Conservation (phyloP, 1,140 invertebrate species). For the Magallana angulata region DNA sequence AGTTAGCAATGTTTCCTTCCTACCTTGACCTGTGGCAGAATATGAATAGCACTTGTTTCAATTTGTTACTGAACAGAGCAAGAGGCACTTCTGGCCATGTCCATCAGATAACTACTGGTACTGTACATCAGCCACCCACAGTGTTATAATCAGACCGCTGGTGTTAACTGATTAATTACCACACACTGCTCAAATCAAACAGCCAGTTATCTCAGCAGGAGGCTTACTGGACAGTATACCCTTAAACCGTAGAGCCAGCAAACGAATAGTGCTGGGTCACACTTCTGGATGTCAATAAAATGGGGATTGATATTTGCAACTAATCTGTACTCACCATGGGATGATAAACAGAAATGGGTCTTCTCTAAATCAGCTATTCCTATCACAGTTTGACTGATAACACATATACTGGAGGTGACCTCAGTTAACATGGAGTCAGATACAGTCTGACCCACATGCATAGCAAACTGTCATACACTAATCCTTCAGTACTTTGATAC, state of each 20-base stretch:
- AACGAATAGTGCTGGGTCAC: neutral
- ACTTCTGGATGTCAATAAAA: conserved; percentile 18
- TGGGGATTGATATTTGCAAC: neutral
- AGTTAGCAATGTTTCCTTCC: neutral
- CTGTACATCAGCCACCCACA: conserved; percentile 28
- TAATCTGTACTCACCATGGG: neutral
- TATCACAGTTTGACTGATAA: conserved; percentile 3
- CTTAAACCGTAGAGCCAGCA: neutral
- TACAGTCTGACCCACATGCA: conserved; percentile 25
- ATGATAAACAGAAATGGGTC: conserved; percentile 11
- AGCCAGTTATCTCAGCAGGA: neutral
- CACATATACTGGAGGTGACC: neutral
- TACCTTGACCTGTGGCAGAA: neutral
- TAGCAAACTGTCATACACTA: neutral
- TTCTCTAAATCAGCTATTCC: neutral
- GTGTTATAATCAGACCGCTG: neutral
- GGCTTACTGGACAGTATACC: neutral
- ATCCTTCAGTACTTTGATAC: too few species aligned
- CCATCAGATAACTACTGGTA: neutral
- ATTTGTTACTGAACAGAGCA: neutral
- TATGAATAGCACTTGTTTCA: neutral
- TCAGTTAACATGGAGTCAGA: conserved; percentile 3
- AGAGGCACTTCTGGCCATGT: neutral
- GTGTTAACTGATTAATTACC: conserved; percentile 18
- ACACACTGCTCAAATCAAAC: neutral